Base-by-base conservation (phyloP, 1,140 invertebrate genomes). In the Streblospio benedicti region DNA sequence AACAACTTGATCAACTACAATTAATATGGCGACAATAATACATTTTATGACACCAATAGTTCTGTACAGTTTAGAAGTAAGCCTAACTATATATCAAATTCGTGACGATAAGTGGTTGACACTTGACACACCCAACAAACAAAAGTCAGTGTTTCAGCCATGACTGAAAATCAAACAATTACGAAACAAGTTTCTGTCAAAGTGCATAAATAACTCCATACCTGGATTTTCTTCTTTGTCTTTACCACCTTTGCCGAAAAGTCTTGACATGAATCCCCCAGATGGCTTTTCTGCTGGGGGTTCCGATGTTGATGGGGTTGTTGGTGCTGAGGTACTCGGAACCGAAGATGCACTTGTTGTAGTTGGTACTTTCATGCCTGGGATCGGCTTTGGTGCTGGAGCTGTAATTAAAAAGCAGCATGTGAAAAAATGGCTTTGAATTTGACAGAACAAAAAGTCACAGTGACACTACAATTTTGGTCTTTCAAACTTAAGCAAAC, bases 191-290 rank as follows among this genome's bases (percentile, higher is more conserved):
- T n/a, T n/a, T n/a, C n/a, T n/a, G n/a, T n/a, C n/a, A n/a, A n/a
- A n/a, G n/a, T n/a, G n/a, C n/a, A n/a, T n/a, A n/a, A n/a, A n/a
- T n/a, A n/a, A n/a, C n/a, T n/a, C n/a, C n/a, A n/a, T n/a, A n/a
- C n/a, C n/a, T n/a, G n/a, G n/a, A n/a, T n/a, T n/a, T n/a, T n/a
- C n/a, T n/a, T n/a, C n/a, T n/a, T n/a, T n/a, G n/a, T n/a, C n/a
- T 18, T 52, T 52, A 27, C 28, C 33, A 4, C 68, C 68, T 44
- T 67, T 70, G 27, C 70, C 70, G 53, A 77, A 77, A 1, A 76
- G 55, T n/a, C 73, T 60, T 4, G 73, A 73, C 52, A 77, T 74
- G 60, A 77, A 68, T 25, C 62, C 56, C 23, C 71, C 71, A 2
- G 65, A 54, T 16, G 69, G 63, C 2, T 66, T 62, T 16, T 57